These are phyloP conservation scores for Dendroctonus valens DNA, from an alignment of 1,140 invertebrate species.

Conservation along the genomic window DNA sequence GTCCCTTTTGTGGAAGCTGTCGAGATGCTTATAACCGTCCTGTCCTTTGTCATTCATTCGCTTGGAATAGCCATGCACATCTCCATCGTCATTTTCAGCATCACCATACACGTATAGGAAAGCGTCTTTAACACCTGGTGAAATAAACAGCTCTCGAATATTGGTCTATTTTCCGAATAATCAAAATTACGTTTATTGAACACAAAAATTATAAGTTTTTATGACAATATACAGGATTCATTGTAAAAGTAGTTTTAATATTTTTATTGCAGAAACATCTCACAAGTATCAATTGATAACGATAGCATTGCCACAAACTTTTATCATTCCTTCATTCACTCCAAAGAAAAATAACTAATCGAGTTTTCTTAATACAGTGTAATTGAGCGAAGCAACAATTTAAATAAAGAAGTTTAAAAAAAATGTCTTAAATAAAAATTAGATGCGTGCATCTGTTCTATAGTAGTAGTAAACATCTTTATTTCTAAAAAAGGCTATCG, in stretches of 20 bases:
- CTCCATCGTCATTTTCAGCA: slow-evolving; percentile 50
- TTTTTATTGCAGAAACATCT: not conserved
- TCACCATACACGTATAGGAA: slow-evolving; percentile 45
- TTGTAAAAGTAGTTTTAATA: not conserved
- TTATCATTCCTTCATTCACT: no score
- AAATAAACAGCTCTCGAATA: not conserved
- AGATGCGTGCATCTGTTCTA: no score
- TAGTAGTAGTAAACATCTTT: no score
- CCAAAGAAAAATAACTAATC: no score
- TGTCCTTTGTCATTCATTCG: slow-evolving; percentile 63
- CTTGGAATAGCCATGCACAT: slow-evolving; percentile 64
- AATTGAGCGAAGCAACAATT: no score
- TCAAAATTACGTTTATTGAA: not conserved
- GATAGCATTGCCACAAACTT: no score
- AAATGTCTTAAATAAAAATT: no score
- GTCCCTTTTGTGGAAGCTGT: slow-evolving; percentile 69
- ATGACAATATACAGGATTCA: not conserved
- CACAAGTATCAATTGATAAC: no score
- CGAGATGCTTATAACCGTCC: slow-evolving; percentile 68
- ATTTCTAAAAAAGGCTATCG: no score
- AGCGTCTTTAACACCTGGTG: slow-evolving; percentile 40
- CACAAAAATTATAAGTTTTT: not conserved
- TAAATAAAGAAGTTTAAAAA: no score
- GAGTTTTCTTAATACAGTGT: no score
- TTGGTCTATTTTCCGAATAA: not conserved